Evolutionary conservation across 2,888 invertebrate species (phyloP), one percentile per base, ranked within the genome.

Genomic region (Macaria liturata): DNA sequence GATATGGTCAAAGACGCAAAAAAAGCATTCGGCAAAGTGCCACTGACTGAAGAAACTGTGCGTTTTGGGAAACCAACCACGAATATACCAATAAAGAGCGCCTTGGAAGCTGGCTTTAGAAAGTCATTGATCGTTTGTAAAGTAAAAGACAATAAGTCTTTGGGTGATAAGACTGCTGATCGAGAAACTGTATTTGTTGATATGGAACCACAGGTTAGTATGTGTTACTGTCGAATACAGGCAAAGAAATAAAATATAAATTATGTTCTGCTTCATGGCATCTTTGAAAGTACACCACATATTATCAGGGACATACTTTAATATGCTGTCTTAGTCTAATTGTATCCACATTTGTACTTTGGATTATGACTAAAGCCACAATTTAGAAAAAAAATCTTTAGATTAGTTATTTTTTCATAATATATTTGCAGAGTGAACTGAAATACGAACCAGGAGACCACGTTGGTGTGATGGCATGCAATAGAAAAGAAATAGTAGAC

Each of bases 371-470:
- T n/a, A n/a, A n/a, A n/a, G n/a, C n/a, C n/a, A n/a, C n/a, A n/a
- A n/a, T n/a, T n/a, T n/a, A n/a, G n/a, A n/a, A n/a, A n/a, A n/a
- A n/a, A n/a, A n/a, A n/a, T n/a, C n/a, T n/a, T n/a, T n/a, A n/a
- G n/a, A n/a, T n/a, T n/a, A n/a, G n/a, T n/a, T n/a, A n/a, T n/a
- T n/a, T n/a, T n/a, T n/a, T n/a, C n/a, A n/a, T n/a, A n/a, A n/a
- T n/a, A n/a, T n/a, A 52, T 46, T 80, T 78, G 47, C 67, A 92
- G 92, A 68, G 64, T 66, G 93, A 94, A 70, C 76, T 96, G 30
- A 84, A 92, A 39, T 98, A 98, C 76, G 94, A 95, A 39, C 98
- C 98, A 0, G 98, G 98, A 0, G 98, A 98, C 84, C 98, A 98
- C 79, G 94, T 98, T 9, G 98, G 97, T 3, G 95, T 98, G n/a